Conservation (phyloP, 2,797 vertebrate genomes). For the Benthosema pterotum region DNA sequence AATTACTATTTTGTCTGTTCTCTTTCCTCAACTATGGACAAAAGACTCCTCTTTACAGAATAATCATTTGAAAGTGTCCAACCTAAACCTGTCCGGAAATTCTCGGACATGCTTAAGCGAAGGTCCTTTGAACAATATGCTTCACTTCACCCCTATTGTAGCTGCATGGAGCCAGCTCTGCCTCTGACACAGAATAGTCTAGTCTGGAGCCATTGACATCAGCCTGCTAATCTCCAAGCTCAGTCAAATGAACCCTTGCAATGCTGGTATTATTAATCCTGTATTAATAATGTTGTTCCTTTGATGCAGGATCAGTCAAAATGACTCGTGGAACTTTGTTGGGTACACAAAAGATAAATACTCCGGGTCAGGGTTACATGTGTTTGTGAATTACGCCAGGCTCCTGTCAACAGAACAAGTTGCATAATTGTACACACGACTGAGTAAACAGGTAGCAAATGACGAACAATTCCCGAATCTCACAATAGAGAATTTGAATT, state of each 20-base stretch:
- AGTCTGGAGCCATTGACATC: conserved; percentile 57
- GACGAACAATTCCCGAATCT: conserved; percentile 26
- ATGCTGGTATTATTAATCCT: conserved; percentile 40
- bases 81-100: conserved; percentile 63
- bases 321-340: conserved; percentile 15
- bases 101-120: conserved; percentile 63
- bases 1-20: conserved; percentile 19
- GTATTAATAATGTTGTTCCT: conserved; percentile 34
- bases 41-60: conserved; percentile 38
- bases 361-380: conserved; percentile 9
- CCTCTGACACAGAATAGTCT: conserved; percentile 52
- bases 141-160: conserved; percentile 62
- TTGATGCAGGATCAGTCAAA: conserved; percentile 28
- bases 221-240: conserved; percentile 58
- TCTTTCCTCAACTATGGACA: conserved; percentile 49
- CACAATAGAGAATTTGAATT: conserved; percentile 24
- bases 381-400: conserved; percentile 10
- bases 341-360: conserved; percentile 16
- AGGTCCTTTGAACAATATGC: conserved; percentile 69
- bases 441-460: conserved; percentile 10
- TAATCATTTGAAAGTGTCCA: conserved; percentile 51
- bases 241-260: conserved; percentile 57
- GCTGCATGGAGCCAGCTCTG: conserved; percentile 54
- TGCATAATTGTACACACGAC: conserved; percentile 28
- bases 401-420: conserved; percentile 5